Percentiles rank a stretch among this genome's conserved stretches.
Conservation (phyloP, 1,140 invertebrate genomes). For the Pararge aegeria region DNA sequence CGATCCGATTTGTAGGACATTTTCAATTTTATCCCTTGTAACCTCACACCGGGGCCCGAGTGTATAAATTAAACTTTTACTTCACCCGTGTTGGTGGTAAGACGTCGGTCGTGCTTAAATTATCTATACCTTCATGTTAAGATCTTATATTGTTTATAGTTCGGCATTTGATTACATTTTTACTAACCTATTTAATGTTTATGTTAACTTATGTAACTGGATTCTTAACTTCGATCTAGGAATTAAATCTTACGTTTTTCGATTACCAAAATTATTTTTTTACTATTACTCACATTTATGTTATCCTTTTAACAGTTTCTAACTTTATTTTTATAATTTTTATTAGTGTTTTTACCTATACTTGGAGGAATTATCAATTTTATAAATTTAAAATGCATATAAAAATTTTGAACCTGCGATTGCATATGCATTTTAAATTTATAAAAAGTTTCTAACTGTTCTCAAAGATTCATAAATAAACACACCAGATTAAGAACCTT, state of each 20-base stretch:
- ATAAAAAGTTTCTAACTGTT: no score
- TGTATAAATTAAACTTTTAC: constrained; percentile 34
- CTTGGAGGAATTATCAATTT: no score
- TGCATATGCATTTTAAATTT: no score
- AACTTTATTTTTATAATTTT: no score
- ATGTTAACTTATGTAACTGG: background rate
- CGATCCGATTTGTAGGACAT: constrained; percentile 27
- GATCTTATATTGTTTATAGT: constrained; percentile 12
- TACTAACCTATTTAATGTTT: constrained; percentile 4
- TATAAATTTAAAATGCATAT: no score
- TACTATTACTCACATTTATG: no score
- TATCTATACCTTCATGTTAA: constrained; percentile 12
- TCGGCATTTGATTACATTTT: constrained; percentile 11
- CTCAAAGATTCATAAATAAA: no score
- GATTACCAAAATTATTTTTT: background rate
- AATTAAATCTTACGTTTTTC: background rate
- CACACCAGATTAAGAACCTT: no score
- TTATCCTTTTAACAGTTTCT: no score
- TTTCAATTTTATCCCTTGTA: constrained; percentile 34
- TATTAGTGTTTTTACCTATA: no score
- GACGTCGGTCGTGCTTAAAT: background rate
- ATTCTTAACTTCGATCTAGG: background rate
- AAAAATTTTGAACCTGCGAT: no score
- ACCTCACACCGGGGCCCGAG: constrained; percentile 31
- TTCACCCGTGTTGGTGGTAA: background rate